Evolutionary conservation across 2,888 invertebrate species (phyloP).

Genomic region (Halocaridina rubra): DNA sequence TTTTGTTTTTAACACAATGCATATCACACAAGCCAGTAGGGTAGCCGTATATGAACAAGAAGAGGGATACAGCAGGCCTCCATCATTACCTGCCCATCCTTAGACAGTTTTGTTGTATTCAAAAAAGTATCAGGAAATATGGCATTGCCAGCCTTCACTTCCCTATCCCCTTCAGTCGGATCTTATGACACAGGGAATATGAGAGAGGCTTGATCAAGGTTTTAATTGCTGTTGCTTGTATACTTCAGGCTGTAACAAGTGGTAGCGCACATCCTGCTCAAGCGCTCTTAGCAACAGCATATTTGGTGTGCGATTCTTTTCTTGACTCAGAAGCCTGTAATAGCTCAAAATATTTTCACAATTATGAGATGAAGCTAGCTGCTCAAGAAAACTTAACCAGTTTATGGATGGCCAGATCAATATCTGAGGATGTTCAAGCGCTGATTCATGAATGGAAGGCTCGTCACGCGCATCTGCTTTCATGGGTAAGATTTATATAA

Average conservation of each 20-base stretch:
- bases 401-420: background rate
- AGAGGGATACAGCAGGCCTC: no score
- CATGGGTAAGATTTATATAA: constrained; percentile 11
- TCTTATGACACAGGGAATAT: no score
- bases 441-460: constrained; percentile 20
- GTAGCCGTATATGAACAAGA: no score
- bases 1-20: no score
- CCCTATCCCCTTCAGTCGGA: no score
- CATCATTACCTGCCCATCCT: no score
- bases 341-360: background rate
- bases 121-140: no score
- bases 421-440: background rate
- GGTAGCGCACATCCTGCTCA: constrained; percentile 10
- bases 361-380: background rate
- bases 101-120: no score
- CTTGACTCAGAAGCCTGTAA: background rate
- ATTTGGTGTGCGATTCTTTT: background rate
- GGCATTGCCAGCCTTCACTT: no score
- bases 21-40: no score
- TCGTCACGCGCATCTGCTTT: constrained; percentile 10
- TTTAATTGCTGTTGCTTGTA: background rate
- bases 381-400: background rate
- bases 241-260: constrained; percentile 14
- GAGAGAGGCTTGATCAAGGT: no score
- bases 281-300: background rate